phyloP scores from a whole-genome alignment of 2,888 invertebrate genomes.

The Embidobia sp. region DNA sequence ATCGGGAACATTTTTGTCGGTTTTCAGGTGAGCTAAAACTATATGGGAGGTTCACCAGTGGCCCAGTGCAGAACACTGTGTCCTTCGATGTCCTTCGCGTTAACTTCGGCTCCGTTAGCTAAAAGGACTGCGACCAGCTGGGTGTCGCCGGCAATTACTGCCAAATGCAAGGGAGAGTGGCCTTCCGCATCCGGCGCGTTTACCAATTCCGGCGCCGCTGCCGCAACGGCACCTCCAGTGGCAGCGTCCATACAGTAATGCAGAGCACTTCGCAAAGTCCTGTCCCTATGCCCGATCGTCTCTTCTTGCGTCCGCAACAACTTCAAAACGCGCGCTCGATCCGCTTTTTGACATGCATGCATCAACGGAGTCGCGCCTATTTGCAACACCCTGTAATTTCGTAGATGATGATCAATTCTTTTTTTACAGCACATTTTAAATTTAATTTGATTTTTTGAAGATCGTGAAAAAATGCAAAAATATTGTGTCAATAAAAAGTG shows the following conservation, averaged over 20 bases:
- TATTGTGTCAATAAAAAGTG: too few species aligned
- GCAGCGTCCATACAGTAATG: slow-evolving; percentile 93
- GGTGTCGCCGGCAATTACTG: slow-evolving; percentile 96
- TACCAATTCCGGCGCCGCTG: slow-evolving; percentile 92
- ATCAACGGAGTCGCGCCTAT: slow-evolving; percentile 91
- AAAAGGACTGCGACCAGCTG: slow-evolving; percentile 92
- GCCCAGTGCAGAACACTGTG: slow-evolving; percentile 99
- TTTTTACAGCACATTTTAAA: too few species aligned
- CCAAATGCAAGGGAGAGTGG: slow-evolving; percentile 96
- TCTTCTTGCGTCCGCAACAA: slow-evolving; percentile 87
- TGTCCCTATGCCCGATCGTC: slow-evolving; percentile 88
- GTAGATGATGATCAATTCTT: too few species aligned
- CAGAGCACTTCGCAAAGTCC: slow-evolving; percentile 92
- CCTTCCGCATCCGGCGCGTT: slow-evolving; percentile 95
- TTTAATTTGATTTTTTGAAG: too few species aligned
- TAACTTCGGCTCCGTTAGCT: slow-evolving; percentile 93
- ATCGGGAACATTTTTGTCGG: too few species aligned
- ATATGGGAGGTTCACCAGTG: too few species aligned
- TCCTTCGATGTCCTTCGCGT: slow-evolving; percentile 94
- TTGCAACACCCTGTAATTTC: slow-evolving; percentile 75
- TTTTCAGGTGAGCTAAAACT: too few species aligned
- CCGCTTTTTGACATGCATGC: slow-evolving; percentile 95
- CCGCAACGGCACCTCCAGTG: slow-evolving; percentile 86
- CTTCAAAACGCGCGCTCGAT: slow-evolving; percentile 88
- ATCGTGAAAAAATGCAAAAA: too few species aligned